Conservation (phyloP, 2,888 invertebrate species). For the Diarsia brunnea region DNA sequence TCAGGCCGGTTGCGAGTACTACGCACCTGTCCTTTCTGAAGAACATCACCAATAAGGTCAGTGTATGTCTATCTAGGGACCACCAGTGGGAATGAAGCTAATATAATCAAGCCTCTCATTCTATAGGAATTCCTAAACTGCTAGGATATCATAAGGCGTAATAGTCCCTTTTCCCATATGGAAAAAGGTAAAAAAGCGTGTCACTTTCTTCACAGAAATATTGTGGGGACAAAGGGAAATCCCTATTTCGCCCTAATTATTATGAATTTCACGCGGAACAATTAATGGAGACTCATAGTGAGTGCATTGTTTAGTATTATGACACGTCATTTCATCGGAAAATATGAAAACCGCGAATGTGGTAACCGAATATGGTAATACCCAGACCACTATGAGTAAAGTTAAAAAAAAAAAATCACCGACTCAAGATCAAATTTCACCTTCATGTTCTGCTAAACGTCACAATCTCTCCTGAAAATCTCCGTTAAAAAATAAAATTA, state of each 20-base stretch:
- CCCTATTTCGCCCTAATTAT: not conserved
- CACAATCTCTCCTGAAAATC: not conserved
- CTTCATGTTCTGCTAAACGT: not conserved
- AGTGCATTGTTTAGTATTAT: not conserved
- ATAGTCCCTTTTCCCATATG: too few relatives aligned
- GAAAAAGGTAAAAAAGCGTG: not conserved
- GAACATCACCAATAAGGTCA: too few relatives aligned
- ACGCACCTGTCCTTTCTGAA: too few relatives aligned
- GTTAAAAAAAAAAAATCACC: not conserved
- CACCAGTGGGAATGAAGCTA: too few relatives aligned
- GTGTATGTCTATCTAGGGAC: too few relatives aligned
- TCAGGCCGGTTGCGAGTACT: too few relatives aligned
- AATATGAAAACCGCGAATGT: conserved; percentile 13
- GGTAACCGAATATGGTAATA: not conserved
- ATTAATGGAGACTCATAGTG: too few relatives aligned
- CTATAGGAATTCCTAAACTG: too few relatives aligned
- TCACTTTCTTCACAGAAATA: not conserved
- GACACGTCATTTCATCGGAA: not conserved
- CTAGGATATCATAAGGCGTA: too few relatives aligned
- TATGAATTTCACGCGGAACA: not conserved
- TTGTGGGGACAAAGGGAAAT: too few relatives aligned
- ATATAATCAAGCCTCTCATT: too few relatives aligned
- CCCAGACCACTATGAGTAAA: not conserved
- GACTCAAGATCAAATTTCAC: not conserved
- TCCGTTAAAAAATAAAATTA: not conserved